These are phyloP conservation scores for Eptesicus fuscus DNA, from an alignment of 2,113 vertebrate genomes.

Conservation along the genomic window DNA sequence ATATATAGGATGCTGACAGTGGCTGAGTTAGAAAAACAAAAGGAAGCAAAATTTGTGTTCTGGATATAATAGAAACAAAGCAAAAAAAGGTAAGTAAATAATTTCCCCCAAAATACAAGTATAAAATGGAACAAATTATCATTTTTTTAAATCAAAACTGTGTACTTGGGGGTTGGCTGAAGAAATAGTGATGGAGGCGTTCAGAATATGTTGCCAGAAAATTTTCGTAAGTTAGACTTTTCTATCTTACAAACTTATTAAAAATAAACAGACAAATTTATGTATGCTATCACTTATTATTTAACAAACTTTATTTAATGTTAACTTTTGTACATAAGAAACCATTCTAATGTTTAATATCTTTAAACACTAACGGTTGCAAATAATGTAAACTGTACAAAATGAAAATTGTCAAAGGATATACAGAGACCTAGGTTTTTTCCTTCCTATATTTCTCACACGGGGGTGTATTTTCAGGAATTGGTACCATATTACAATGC, in stretches of 20 bases:
- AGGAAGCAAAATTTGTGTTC: not conserved
- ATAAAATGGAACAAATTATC: not conserved
- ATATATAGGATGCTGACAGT: not conserved
- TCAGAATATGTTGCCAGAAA: not conserved
- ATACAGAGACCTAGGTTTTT: not conserved
- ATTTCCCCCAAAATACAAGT: not conserved
- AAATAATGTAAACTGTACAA: not conserved
- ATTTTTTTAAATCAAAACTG: not conserved
- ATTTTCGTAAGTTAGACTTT: not conserved
- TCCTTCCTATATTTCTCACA: not conserved
- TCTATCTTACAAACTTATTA: not conserved
- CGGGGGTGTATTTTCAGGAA: not conserved
- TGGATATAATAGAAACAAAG: not conserved
- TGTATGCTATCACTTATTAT: not conserved
- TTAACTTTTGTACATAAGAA: not conserved
- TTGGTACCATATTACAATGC: not conserved
- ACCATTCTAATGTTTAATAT: not conserved
- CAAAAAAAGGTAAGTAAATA: not conserved
- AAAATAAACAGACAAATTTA: not conserved
- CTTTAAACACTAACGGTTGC: not conserved
- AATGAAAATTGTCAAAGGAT: not conserved
- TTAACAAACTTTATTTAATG: not conserved
- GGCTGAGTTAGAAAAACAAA: not conserved
- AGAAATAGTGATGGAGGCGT: not conserved
- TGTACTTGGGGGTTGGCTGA: not conserved